These are phyloP conservation scores for Echeneis naucrates DNA, from an alignment of 2,797 vertebrate genomes.

Conservation along the genomic window DNA sequence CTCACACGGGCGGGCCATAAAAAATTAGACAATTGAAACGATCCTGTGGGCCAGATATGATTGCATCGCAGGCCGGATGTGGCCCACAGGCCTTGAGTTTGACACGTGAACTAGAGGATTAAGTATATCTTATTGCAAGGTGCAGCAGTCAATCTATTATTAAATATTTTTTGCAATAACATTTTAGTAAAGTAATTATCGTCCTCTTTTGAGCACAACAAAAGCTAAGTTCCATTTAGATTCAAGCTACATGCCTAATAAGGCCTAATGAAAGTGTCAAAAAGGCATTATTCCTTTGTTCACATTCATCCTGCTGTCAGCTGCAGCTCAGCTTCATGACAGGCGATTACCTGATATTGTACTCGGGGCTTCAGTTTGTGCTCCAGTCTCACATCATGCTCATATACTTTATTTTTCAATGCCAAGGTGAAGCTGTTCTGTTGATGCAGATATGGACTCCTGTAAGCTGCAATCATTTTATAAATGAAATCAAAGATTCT, in stretches of 20 bases:
- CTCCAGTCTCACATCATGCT: neutral
- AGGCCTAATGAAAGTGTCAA: neutral
- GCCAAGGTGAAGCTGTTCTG: neutral
- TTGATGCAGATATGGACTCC: constrained; percentile 23
- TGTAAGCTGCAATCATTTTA: constrained; percentile 29
- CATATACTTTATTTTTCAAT: neutral
- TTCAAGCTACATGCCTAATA: neutral
- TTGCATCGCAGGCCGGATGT: too few species aligned
- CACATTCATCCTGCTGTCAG: constrained; percentile 2
- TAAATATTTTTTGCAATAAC: neutral
- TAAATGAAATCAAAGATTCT: constrained; percentile 52
- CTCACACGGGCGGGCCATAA: too few species aligned
- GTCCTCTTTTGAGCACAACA: neutral
- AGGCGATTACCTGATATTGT: constrained; percentile 2
- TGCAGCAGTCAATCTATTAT: neutral
- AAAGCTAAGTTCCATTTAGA: neutral
- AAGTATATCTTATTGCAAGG: neutral
- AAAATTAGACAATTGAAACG: too few species aligned
- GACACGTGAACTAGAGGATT: neutral
- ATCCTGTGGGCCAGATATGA: too few species aligned
- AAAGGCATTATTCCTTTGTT: neutral
- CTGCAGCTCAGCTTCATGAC: constrained; percentile 5
- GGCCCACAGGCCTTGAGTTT: too few species aligned
- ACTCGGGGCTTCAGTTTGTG: neutral
- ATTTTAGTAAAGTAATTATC: neutral